Conservation (phyloP, 2,113 vertebrate genomes). For the Dryoscopus gambensis region DNA sequence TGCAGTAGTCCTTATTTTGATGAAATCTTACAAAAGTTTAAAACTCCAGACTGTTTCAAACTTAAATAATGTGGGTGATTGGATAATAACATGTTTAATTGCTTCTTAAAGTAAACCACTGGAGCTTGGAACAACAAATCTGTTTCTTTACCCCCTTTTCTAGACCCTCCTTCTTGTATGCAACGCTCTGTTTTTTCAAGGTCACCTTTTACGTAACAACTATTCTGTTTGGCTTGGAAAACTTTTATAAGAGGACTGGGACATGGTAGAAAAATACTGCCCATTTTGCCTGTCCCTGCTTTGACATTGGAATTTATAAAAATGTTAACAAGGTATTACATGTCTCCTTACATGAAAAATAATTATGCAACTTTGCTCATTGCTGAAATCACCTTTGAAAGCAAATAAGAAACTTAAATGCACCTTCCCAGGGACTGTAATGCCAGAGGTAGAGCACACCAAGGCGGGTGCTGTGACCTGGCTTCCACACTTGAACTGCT, state of each 20-base stretch:
- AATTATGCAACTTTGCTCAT: not conserved
- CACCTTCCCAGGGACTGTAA: not conserved
- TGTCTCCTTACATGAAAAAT: not conserved
- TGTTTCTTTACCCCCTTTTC: not conserved
- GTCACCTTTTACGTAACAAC: not conserved
- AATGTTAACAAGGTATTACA: not conserved
- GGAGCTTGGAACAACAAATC: not conserved
- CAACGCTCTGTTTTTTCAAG: not conserved
- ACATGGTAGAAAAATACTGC: not conserved
- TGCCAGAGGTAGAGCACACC: not conserved
- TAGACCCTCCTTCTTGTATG: not conserved
- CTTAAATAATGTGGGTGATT: not conserved
- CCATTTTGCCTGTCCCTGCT: not conserved
- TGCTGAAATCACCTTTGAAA: not conserved
- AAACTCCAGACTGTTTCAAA: not conserved
- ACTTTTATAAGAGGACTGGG: not conserved
- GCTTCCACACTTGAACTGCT: not conserved
- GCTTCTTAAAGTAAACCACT: not conserved
- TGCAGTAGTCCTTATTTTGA: not conserved
- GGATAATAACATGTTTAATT: not conserved
- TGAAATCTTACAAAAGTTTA: not conserved
- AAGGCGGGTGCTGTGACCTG: not conserved
- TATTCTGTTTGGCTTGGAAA: not conserved
- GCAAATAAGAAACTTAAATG: not conserved
- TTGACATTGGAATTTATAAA: not conserved